Base-by-base conservation (phyloP, 2,113 vertebrate genomes). In the Cnemophilus loriae region DNA sequence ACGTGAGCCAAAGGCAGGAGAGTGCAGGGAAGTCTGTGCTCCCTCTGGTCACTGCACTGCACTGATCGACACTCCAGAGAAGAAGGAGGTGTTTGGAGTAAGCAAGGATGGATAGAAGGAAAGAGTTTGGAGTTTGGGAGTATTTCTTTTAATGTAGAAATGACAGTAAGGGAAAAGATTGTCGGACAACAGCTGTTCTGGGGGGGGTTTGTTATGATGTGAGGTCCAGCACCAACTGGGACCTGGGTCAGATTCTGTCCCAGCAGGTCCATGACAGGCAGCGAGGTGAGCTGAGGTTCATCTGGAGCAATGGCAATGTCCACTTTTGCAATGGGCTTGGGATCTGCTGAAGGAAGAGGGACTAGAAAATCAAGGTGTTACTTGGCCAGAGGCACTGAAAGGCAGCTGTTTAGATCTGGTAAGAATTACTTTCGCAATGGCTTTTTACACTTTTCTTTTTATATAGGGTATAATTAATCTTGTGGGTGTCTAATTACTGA, bases 401-500 rank as follows among this genome's bases (percentile, higher is more conserved):
- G 76, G 68, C 59, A 50, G 22, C 39, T 5, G 39, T 86, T 92
- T 42, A 26, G 42, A 78, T 44, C 55, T 6, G 68, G 19, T 55
- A 70, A 52, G 44, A 76, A 61, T 63, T 39, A 39, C 55, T 97
- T 95, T 93, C 1, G 12, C 90, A 96, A 95, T 41, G 21, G 24
- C 64, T 90, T 95, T 84, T 84, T 67, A 59, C 59, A 74, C 52
- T 84, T 93, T 68, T 82, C 19, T 69, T 85, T 92, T 89, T 44
- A 44, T 67, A 59, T 7, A 12, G 56, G 30, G 39, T 6, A 6
- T 81, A 89, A 95, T 90, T 92, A 87, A 55, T 87, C 76, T 47
- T 11, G 83, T 93, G 91, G 91, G 94, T 81, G 95, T 93, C 52
- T 96, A 95, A 96, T 95, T 86, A 95, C 44, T 35, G 68, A 90